Percentiles rank a stretch among this genome's conserved stretches.
These are phyloP conservation scores for Liparis tanakae DNA, from an alignment of 2,797 vertebrate genomes.

Conservation along the genomic window DNA sequence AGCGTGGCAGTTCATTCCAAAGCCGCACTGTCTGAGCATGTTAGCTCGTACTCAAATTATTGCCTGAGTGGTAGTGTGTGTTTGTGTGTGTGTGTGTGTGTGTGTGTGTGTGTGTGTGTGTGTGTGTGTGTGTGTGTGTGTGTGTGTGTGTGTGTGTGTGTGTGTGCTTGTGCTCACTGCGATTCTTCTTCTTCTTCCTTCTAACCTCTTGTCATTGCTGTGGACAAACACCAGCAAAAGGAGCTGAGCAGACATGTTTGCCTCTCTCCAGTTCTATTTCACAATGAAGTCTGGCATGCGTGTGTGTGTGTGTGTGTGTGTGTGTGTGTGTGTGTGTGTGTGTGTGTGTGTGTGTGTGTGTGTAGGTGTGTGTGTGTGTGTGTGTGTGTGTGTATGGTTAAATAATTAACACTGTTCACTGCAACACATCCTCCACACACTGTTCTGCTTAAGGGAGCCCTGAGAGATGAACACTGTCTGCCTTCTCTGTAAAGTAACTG, in stretches of 20 bases:
- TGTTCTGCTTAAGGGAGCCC: conserved; percentile 74
- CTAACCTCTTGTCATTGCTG: conserved; percentile 52
- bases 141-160: too few relatives aligned
- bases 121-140: not conserved
- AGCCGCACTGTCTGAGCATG: conserved; percentile 71
- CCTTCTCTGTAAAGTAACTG: conserved; percentile 36
- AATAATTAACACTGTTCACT: conserved; percentile 77
- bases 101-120: conserved; percentile 43
- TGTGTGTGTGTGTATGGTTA: conserved; percentile 44
- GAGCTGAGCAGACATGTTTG: conserved; percentile 64
- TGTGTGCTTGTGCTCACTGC: not conserved
- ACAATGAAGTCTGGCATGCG: conserved; percentile 28
- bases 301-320: conserved; percentile 5
- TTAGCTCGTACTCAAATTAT: conserved; percentile 70
- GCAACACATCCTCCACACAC: conserved; percentile 69
- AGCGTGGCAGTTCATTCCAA: conserved; percentile 70
- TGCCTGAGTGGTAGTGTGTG: conserved; percentile 49
- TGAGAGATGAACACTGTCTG: conserved; percentile 56
- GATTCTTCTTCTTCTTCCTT: conserved; percentile 27
- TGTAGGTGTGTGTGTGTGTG: conserved; percentile 5
- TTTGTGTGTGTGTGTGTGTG: conserved; percentile 9
- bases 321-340: conserved; percentile 20
- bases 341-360: conserved; percentile 22
- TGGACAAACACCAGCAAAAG: conserved; percentile 55
- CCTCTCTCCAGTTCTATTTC: conserved; percentile 48